A percentile compares a stretch with the other conserved stretches of the same genome.
Evolutionary conservation across 1,140 invertebrate species (phyloP).

Genomic region (Drosophila busckii): DNA sequence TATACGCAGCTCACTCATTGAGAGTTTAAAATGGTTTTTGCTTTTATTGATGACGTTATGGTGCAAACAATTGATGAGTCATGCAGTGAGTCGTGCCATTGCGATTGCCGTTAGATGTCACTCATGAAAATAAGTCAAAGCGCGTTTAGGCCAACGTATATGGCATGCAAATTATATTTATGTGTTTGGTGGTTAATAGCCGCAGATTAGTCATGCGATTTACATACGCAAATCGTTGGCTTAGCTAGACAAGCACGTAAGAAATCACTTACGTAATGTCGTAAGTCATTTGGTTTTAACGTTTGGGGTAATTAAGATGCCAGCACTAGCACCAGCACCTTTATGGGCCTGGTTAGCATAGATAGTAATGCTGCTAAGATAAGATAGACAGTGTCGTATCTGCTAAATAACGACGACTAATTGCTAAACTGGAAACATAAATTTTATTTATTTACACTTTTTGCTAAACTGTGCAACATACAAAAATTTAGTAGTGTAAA

Average conservation of each 20-base stretch:
- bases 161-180: slow-evolving; percentile 53
- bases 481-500: no score
- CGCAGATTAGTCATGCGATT: slow-evolving; percentile 42
- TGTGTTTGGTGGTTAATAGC: slow-evolving; percentile 12
- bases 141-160: slow-evolving; percentile 4
- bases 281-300: background rate
- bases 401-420: no score
- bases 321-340: no score
- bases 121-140: background rate
- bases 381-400: no score
- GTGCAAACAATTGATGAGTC: slow-evolving; percentile 40
- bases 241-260: slow-evolving; percentile 28
- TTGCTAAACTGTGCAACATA: no score
- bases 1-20: slow-evolving; percentile 10
- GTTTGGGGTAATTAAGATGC: slow-evolving; percentile 6
- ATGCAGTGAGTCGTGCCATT: slow-evolving; percentile 15
- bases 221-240: slow-evolving; percentile 1
- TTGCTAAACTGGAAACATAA: no score
- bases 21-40: slow-evolving; percentile 22
- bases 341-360: no score
- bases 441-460: no score
- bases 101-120: slow-evolving; percentile 43
- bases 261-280: no score
- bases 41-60: slow-evolving; percentile 37
- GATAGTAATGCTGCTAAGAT: no score